Evolutionary conservation across 1,140 invertebrate genomes (phyloP).

Genomic region (Akabosia matsudoensis): DNA sequence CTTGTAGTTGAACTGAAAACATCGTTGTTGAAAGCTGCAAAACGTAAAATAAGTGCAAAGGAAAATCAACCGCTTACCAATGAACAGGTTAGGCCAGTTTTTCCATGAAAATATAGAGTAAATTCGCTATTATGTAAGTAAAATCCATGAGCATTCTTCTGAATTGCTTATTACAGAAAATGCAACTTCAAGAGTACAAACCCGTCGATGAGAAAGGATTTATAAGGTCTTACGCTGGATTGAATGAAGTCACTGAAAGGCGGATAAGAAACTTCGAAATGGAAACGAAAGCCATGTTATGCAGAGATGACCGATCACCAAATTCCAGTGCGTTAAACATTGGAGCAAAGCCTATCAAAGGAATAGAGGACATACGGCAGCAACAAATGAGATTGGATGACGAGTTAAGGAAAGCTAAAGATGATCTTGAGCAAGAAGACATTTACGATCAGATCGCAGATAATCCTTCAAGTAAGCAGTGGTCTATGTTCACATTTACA

Average conservation of each 20-base stretch:
- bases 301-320: slow-evolving; percentile 54
- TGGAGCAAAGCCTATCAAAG: slow-evolving; percentile 23
- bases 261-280: slow-evolving; percentile 67
- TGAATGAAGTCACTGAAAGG: slow-evolving; percentile 56
- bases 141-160: no score
- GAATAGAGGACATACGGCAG: slow-evolving; percentile 48
- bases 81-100: neutral
- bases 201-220: slow-evolving; percentile 43
- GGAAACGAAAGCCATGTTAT: slow-evolving; percentile 67
- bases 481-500: neutral
- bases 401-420: slow-evolving; percentile 61
- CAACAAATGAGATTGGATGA: slow-evolving; percentile 60
- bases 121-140: no score
- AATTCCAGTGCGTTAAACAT: slow-evolving; percentile 37
- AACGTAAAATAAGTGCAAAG: slow-evolving; percentile 34
- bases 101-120: no score
- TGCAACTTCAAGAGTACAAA: slow-evolving; percentile 18
- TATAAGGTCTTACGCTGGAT: slow-evolving; percentile 43
- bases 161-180: neutral
- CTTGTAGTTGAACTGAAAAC: slow-evolving; percentile 35
- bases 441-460: slow-evolving; percentile 59
- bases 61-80: slow-evolving; percentile 4
- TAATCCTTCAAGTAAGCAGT: slow-evolving; percentile 51
- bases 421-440: slow-evolving; percentile 64
- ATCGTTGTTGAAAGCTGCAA: slow-evolving; percentile 40